These are phyloP conservation scores for Microtus ochrogaster DNA, from an alignment of 2,113 vertebrate species.

Conservation along the genomic window DNA sequence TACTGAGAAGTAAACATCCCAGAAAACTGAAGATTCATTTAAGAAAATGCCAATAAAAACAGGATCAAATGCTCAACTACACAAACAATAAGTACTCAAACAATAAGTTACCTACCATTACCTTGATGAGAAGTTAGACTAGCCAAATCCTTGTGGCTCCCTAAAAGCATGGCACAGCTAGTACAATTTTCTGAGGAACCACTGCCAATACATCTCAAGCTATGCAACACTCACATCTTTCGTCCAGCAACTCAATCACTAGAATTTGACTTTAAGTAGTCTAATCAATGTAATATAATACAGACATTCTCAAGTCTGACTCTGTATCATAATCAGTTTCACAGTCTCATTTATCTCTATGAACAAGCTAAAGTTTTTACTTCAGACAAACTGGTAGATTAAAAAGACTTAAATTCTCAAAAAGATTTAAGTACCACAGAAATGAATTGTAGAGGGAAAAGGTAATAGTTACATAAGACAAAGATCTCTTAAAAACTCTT, in stretches of 20 bases:
- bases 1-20: neutral
- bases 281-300: neutral
- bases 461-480: neutral
- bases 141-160: neutral
- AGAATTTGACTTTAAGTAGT: neutral
- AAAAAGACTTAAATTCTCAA: neutral
- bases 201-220: neutral
- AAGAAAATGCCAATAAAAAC: neutral
- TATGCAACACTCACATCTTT: neutral
- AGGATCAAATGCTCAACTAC: neutral
- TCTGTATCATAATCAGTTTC: neutral
- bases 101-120: constrained; percentile 7
- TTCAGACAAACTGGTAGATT: neutral
- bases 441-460: constrained; percentile 25
- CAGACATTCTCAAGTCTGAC: neutral
- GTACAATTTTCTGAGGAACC: neutral
- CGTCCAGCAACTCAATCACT: neutral
- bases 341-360: neutral
- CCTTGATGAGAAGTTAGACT: neutral
- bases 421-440: constrained; percentile 16
- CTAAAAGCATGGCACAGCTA: neutral
- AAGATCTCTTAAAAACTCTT: neutral
- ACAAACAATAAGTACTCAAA: constrained; percentile 1
- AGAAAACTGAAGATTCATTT: neutral
- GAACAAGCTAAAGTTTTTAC: neutral